These are phyloP conservation scores for Harpagus bidentatus DNA, from an alignment of 2,113 vertebrate genomes.

Conservation along the genomic window DNA sequence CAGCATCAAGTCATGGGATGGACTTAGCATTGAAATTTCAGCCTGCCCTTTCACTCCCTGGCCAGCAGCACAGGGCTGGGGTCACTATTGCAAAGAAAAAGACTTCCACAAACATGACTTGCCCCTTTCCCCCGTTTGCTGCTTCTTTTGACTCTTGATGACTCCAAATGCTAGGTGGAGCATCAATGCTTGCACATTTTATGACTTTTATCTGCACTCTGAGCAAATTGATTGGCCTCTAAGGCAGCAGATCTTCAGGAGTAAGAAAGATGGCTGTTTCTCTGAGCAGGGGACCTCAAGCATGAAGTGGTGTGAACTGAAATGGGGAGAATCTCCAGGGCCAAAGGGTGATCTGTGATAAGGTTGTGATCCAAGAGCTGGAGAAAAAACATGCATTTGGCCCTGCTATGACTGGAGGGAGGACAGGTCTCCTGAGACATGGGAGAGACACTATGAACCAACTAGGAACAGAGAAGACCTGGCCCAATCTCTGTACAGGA, in stretches of 20 bases:
- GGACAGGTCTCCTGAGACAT: background rate
- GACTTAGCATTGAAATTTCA: background rate
- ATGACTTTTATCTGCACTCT: background rate
- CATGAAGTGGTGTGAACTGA: background rate
- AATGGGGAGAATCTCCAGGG: background rate
- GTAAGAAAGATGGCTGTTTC: background rate
- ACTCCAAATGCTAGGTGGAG: background rate
- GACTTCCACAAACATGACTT: background rate
- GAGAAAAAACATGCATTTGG: background rate
- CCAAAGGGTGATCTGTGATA: background rate
- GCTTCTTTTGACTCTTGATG: background rate
- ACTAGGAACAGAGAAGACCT: background rate
- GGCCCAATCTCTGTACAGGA: background rate
- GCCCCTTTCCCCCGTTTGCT: background rate
- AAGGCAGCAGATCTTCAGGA: background rate
- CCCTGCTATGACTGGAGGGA: background rate
- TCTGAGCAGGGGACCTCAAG: background rate
- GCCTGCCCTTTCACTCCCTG: background rate
- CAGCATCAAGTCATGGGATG: background rate
- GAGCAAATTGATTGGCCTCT: background rate
- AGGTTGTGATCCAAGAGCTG: background rate
- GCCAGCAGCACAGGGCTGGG: background rate
- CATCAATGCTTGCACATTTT: background rate
- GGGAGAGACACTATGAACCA: background rate
- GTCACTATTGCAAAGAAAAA: background rate